Conservation (phyloP, 2,113 vertebrate genomes). For the Megaceryle torquata region DNA sequence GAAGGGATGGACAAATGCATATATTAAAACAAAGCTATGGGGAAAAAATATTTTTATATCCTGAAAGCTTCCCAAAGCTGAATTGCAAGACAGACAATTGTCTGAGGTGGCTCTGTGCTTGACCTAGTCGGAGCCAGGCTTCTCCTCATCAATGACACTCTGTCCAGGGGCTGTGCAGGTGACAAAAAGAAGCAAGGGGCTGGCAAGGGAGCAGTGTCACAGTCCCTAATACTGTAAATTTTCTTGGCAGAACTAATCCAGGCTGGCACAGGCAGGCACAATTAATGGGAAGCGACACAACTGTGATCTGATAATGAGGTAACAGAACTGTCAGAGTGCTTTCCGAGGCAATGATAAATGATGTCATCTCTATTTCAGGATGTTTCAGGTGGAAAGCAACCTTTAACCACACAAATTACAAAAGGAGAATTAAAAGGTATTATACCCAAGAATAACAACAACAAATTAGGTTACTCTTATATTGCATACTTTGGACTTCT, state of each 20-base stretch:
- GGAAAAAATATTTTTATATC: neutral
- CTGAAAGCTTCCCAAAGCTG: conserved; percentile 4
- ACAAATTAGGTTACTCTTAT: neutral
- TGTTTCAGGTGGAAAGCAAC: neutral
- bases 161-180: neutral
- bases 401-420: neutral
- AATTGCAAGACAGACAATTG: neutral
- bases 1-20: neutral
- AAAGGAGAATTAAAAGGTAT: neutral
- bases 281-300: conserved; percentile 36
- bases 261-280: neutral
- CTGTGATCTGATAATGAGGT: conserved; percentile 2
- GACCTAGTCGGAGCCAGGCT: neutral
- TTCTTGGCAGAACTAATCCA: conserved; percentile 45
- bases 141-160: neutral
- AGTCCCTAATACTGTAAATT: neutral
- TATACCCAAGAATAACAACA: neutral
- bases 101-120: neutral
- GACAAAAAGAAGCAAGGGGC: neutral
- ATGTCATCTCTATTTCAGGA: neutral
- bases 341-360: neutral
- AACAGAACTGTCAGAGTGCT: conserved; percentile 38
- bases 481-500: neutral
- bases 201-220: neutral
- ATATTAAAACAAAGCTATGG: neutral